Evolutionary conservation across 2,113 vertebrate species (phyloP).

Genomic region (Notechis scutatus): DNA sequence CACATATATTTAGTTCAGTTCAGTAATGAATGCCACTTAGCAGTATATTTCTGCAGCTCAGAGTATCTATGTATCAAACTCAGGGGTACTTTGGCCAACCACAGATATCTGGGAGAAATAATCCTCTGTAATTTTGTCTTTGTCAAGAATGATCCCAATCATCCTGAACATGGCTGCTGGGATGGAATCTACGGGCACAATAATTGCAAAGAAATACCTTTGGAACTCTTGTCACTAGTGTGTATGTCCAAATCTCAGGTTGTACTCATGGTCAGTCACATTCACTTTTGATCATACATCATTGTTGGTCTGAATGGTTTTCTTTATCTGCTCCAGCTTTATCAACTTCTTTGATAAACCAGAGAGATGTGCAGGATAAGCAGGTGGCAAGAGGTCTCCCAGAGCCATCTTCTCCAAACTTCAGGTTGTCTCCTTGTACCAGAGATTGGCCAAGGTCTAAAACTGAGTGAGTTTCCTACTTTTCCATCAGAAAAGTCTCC

Average conservation of each 20-base stretch:
- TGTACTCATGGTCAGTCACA: not conserved
- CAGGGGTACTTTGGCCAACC: not conserved
- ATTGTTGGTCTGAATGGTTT: not conserved
- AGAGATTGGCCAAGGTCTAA: not conserved
- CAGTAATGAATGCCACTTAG: not conserved
- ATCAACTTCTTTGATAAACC: not conserved
- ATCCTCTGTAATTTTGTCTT: not conserved
- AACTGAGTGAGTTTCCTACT: not conserved
- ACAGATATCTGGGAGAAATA: not conserved
- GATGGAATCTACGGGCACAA: not conserved
- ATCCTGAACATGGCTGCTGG: not conserved
- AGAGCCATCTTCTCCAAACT: not conserved
- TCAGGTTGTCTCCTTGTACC: not conserved
- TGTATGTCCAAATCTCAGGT: not conserved
- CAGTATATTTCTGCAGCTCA: not conserved
- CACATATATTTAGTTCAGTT: not conserved
- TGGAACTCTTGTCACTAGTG: not conserved
- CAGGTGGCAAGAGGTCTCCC: not conserved
- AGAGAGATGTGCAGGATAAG: not conserved
- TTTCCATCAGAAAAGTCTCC: not conserved
- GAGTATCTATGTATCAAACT: not conserved
- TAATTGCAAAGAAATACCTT: not conserved
- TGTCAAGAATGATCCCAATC: not conserved
- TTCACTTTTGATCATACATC: not conserved
- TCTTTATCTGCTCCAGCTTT: not conserved